phyloP scores from a whole-genome alignment of 2,797 vertebrate species.

The Ctenochaetus hawaiiensis region DNA sequence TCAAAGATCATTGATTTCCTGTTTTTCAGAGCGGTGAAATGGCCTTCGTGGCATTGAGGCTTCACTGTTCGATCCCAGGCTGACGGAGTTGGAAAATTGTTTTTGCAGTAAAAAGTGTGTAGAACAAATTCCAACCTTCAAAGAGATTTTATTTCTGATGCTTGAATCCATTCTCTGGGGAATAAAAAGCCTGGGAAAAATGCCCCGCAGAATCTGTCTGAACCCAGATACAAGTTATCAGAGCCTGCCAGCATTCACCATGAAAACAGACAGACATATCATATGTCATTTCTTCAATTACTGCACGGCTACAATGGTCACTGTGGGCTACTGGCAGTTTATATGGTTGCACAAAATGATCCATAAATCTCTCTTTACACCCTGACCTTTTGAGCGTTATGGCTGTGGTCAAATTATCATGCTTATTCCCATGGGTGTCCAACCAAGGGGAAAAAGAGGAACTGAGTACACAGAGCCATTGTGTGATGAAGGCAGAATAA shows the following conservation, averaged over 20 bases:
- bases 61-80: background rate
- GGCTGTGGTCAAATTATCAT: slow-evolving; percentile 9
- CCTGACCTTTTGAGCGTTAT: slow-evolving; percentile 8
- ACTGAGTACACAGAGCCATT: too few relatives aligned
- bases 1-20: background rate
- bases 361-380: background rate
- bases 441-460: too few relatives aligned
- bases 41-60: background rate
- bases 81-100: background rate
- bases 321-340: background rate
- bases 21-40: background rate
- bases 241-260: slow-evolving; percentile 13
- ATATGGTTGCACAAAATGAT: background rate
- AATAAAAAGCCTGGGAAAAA: slow-evolving; percentile 36
- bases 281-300: slow-evolving; percentile 17
- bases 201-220: slow-evolving; percentile 22
- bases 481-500: too few relatives aligned
- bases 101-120: slow-evolving; percentile 7
- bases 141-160: slow-evolving; percentile 40
- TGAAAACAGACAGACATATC: slow-evolving; percentile 10
- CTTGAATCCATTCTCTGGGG: slow-evolving; percentile 21
- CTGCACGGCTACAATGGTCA: background rate
- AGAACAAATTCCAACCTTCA: slow-evolving; percentile 15
- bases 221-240: slow-evolving; percentile 30
- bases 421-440: background rate